These are phyloP conservation scores for Polyodon spathula DNA, from an alignment of 2,113 vertebrate species.

Conservation along the genomic window DNA sequence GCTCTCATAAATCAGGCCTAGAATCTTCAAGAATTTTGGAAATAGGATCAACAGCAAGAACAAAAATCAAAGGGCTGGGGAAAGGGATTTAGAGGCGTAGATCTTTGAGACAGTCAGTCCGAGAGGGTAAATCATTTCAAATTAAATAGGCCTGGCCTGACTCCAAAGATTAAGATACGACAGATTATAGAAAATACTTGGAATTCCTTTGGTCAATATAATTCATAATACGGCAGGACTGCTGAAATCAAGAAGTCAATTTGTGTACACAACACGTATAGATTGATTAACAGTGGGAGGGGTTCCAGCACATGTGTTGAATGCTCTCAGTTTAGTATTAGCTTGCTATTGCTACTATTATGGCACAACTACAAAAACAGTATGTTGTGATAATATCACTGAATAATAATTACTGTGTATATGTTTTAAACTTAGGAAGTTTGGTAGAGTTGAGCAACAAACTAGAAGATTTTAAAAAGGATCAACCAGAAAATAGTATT, in stretches of 20 bases:
- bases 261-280: neutral
- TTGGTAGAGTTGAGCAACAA: no score
- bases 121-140: slow-evolving; percentile 26
- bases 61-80: slow-evolving; percentile 29
- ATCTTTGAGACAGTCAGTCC: slow-evolving; percentile 19
- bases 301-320: neutral
- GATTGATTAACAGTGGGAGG: slow-evolving; percentile 1
- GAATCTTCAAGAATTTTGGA: slow-evolving; percentile 19
- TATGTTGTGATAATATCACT: no score
- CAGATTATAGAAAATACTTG: slow-evolving; percentile 8
- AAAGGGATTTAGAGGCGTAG: slow-evolving; percentile 23
- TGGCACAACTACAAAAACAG: no score
- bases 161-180: slow-evolving; percentile 15
- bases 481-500: no score
- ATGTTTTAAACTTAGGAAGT: no score
- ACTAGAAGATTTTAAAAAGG: no score
- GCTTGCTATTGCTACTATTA: no score
- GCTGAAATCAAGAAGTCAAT: neutral
- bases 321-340: neutral
- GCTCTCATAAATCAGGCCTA: slow-evolving; percentile 35
- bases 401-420: no score
- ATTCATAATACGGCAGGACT: neutral
- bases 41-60: slow-evolving; percentile 14
- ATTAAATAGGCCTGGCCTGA: slow-evolving; percentile 22
- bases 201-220: neutral